These are phyloP conservation scores for Lycaena phlaeas DNA, from an alignment of 2,888 invertebrate genomes.

Conservation along the genomic window DNA sequence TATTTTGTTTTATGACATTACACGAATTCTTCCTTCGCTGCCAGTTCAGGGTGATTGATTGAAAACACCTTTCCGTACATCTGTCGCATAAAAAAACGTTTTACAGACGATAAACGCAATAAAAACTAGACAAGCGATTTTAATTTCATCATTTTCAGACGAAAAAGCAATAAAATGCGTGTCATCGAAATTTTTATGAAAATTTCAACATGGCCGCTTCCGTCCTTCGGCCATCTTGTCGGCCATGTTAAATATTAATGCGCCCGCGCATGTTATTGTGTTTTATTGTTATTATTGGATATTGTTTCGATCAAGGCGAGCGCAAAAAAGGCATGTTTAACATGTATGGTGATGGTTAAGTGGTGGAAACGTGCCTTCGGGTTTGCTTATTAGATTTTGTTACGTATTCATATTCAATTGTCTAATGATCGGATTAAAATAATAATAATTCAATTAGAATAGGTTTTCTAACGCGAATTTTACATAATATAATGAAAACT, in stretches of 20 bases:
- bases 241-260: conserved; percentile 34
- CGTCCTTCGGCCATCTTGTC: conserved; percentile 26
- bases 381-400: conserved; percentile 7
- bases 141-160: not conserved
- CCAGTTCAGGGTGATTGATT: conserved; percentile 1
- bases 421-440: too few relatives aligned
- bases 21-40: not conserved
- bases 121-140: not conserved
- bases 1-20: not conserved
- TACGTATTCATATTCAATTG: not conserved
- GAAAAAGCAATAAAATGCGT: conserved; percentile 12
- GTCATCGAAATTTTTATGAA: conserved; percentile 21
- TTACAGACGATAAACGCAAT: not conserved
- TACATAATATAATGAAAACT: too few relatives aligned
- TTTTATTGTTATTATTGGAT: conserved; percentile 66
- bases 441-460: too few relatives aligned
- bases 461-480: too few relatives aligned
- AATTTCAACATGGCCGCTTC: conserved; percentile 26
- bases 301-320: conserved; percentile 57
- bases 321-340: conserved; percentile 47
- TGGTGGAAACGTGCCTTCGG: conserved; percentile 9
- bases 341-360: conserved; percentile 27
- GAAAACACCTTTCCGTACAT: conserved; percentile 3
- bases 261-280: conserved; percentile 34
- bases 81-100: conserved; percentile 2